Base-by-base conservation (phyloP, 64 coral and sea anemone species). In the Hydrozoanthus tunicans region DNA sequence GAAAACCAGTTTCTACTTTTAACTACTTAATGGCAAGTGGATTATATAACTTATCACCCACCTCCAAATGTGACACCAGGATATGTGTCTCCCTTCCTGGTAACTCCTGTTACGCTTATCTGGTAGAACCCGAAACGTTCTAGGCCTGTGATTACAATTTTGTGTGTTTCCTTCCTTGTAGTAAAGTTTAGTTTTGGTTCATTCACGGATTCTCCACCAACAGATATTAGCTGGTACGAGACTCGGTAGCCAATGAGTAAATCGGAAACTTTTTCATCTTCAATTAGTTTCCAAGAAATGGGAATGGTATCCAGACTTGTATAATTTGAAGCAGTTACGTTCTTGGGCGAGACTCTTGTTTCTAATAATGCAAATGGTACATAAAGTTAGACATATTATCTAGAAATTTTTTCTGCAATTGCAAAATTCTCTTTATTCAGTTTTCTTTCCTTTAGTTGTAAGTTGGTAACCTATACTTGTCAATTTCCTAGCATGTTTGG, bases 61-160 rank as follows among this genome's bases (percentile, higher is more conserved):
- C 81, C 81, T 83, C 81, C 81, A 83, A 83, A 83, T 27, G 81
- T 64, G 53, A 83, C n/a, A 13, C 81, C 81, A 51, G 81, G 81
- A 53, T 65, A 83, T 3, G 81, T 83, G 60, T 83, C 81, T 0
- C 81, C 81, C 60, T 83, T 66, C 51, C 81, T 64, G 61, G 81
- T 83, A 26, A 83, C 81, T 65, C 81, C 81, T 4, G 81, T 54
- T 54, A 83, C 43, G 2, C n/a, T 63, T n/a, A 83, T 67, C 61
- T 83, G 81, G 17, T 83, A 83, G 61, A 65, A 83, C 0, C 81
- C 81, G 8, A 65, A 83, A 66, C 25, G 26, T 51, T 83, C 81
- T 62, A 83, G 61, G 26, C 81, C 81, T 17, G 81, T 83, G 43
- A 83, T 83, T 17, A 83, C 27, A 17, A 6, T 83, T 67, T 64